These are phyloP conservation scores for Anser cygnoides DNA, from an alignment of 2,113 vertebrate genomes.

Conservation along the genomic window DNA sequence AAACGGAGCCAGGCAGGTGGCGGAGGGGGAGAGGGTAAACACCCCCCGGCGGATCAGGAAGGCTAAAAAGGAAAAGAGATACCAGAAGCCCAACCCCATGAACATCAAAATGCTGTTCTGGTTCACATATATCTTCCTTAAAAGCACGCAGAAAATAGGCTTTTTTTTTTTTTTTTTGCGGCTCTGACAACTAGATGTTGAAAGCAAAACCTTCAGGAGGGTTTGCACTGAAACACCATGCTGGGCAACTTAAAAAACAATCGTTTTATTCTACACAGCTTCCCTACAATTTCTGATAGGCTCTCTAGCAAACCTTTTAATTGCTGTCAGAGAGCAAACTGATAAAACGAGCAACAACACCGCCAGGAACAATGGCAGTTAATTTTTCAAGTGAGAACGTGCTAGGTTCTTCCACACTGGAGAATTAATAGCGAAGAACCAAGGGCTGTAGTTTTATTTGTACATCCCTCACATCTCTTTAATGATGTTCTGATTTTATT, in stretches of 20 bases:
- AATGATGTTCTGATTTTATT: not conserved
- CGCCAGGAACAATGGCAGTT: not conserved
- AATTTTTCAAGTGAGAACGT: not conserved
- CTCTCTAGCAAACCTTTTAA: constrained; percentile 16
- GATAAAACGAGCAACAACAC: not conserved
- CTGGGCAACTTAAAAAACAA: not conserved
- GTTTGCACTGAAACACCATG: not conserved
- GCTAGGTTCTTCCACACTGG: not conserved
- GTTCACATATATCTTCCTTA: not conserved
- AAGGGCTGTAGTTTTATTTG: not conserved
- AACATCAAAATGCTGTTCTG: not conserved
- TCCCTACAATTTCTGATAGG: not conserved
- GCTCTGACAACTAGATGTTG: not conserved
- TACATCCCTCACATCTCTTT: not conserved
- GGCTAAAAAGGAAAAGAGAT: not conserved
- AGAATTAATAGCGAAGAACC: not conserved
- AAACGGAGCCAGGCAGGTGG: not conserved
- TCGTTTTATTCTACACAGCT: not conserved
- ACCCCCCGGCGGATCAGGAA: not conserved
- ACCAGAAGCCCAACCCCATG: not conserved
- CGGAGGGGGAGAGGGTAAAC: not conserved
- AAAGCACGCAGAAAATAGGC: not conserved
- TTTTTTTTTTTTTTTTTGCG: not conserved
- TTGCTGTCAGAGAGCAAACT: constrained; percentile 1
- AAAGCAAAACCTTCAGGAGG: not conserved